A percentile compares a stretch with the other conserved stretches of the same genome.
These are phyloP conservation scores for Leiothrix lutea DNA, from an alignment of 2,113 vertebrate genomes.

Conservation along the genomic window DNA sequence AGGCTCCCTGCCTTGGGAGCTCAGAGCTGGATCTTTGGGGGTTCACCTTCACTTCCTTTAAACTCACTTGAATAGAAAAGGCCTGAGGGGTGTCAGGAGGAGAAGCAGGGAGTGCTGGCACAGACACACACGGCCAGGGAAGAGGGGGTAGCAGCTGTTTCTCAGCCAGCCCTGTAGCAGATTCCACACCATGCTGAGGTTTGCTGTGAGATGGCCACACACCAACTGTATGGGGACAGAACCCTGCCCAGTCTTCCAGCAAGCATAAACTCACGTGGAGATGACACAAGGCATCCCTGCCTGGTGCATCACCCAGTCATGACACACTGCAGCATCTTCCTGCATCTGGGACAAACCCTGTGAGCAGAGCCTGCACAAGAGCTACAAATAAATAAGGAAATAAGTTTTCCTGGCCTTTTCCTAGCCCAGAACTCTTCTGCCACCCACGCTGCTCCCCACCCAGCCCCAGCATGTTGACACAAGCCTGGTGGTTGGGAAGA, in stretches of 20 bases:
- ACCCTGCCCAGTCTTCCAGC: not conserved
- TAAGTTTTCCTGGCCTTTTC: not conserved
- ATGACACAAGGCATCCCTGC: not conserved
- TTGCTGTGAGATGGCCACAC: not conserved
- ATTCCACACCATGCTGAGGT: rapidly evolving
- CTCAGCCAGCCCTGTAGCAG: not conserved
- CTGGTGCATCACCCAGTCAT: not conserved
- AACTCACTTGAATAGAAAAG: not conserved
- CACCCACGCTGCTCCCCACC: not conserved
- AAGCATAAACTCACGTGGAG: not conserved
- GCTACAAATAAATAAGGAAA: not conserved
- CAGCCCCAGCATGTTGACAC: rapidly evolving
- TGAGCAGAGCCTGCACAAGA: rapidly evolving
- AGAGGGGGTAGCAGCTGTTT: not conserved
- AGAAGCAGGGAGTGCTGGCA: not conserved
- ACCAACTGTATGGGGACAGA: rapidly evolving
- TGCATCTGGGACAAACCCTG: not conserved
- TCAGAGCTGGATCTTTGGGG: not conserved
- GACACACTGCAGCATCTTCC: not conserved
- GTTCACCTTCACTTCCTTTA: not conserved
- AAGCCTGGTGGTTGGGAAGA: not conserved
- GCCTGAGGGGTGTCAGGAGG: not conserved
- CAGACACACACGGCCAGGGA: rapidly evolving
- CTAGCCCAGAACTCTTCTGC: not conserved
- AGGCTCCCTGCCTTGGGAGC: not conserved